These are phyloP conservation scores for Parasteatoda tepidariorum DNA, from an alignment of 1,140 invertebrate genomes.

Conservation along the genomic window DNA sequence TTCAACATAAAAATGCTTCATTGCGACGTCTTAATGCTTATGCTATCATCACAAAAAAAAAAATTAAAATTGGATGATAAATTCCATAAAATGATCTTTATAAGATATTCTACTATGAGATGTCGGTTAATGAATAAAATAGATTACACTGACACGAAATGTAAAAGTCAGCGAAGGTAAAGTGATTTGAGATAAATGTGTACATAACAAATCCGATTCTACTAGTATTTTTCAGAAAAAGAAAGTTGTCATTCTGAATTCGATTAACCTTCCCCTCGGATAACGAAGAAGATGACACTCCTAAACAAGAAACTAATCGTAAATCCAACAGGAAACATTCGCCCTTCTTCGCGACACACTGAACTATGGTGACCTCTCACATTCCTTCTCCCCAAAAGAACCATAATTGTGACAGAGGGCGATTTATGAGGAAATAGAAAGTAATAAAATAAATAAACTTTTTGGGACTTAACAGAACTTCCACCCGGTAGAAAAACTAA, in stretches of 20 bases:
- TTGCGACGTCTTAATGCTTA: slow-evolving; percentile 64
- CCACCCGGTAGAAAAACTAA: slow-evolving; percentile 11
- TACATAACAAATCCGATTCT: too few relatives aligned
- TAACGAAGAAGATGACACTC: too few relatives aligned
- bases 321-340: too few relatives aligned
- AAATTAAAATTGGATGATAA: slow-evolving; percentile 23
- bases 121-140: slow-evolving; percentile 8
- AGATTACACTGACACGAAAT: background rate
- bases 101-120: slow-evolving; percentile 2
- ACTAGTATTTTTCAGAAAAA: too few relatives aligned
- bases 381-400: background rate
- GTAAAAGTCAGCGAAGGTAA: slow-evolving; percentile 48
- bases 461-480: slow-evolving; percentile 38
- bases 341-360: background rate
- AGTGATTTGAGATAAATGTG: too few relatives aligned
- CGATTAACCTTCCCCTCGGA: too few relatives aligned
- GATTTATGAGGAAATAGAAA: slow-evolving; percentile 43
- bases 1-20: slow-evolving; percentile 66
- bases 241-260: too few relatives aligned
- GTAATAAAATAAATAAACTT: slow-evolving; percentile 39
- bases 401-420: slow-evolving; percentile 28
- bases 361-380: background rate
- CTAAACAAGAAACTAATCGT: too few relatives aligned
- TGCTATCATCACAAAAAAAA: background rate
- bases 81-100: slow-evolving; percentile 6